phyloP scores from a whole-genome alignment of 1,140 invertebrate species.

The Chlorops oryzae region DNA sequence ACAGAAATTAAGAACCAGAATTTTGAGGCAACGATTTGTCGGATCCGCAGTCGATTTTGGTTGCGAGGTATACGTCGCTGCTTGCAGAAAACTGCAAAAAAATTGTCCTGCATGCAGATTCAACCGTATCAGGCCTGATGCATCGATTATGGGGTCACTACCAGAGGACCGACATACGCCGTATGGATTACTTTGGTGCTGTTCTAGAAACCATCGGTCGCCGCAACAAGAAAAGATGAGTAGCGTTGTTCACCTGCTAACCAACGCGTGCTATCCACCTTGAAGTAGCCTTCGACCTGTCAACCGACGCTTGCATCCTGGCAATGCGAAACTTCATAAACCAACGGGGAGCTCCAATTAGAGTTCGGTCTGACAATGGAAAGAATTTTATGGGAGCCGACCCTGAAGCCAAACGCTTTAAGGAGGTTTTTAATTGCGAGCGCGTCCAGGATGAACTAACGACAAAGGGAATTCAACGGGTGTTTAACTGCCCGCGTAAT shows the following conservation, averaged over 20 bases:
- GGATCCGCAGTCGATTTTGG: background rate
- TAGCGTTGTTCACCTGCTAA: constrained; percentile 7
- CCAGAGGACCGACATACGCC: background rate
- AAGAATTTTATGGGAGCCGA: constrained; percentile 13
- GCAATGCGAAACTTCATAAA: constrained; percentile 11
- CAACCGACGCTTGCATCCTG: constrained; percentile 12
- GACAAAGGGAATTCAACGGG: constrained; percentile 9
- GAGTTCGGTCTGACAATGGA: constrained; percentile 11
- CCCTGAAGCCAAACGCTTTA: background rate
- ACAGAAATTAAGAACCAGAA: background rate
- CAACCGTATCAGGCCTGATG: background rate
- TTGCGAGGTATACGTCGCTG: background rate
- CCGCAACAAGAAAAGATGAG: constrained; percentile 5
- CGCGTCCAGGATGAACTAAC: constrained; percentile 4
- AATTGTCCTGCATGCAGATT: background rate
- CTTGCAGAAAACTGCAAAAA: background rate
- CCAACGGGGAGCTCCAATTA: constrained; percentile 7
- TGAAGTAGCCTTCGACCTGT: constrained; percentile 11
- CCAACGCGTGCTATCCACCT: constrained; percentile 16
- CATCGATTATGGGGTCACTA: background rate
- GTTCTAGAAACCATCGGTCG: background rate
- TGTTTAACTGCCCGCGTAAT: constrained; percentile 9
- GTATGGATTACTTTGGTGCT: no score
- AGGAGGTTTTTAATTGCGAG: constrained; percentile 3
- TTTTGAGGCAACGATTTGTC: background rate